These are phyloP conservation scores for Alloscopus bannaensis DNA, from an alignment of 2,888 invertebrate species.

Conservation along the genomic window DNA sequence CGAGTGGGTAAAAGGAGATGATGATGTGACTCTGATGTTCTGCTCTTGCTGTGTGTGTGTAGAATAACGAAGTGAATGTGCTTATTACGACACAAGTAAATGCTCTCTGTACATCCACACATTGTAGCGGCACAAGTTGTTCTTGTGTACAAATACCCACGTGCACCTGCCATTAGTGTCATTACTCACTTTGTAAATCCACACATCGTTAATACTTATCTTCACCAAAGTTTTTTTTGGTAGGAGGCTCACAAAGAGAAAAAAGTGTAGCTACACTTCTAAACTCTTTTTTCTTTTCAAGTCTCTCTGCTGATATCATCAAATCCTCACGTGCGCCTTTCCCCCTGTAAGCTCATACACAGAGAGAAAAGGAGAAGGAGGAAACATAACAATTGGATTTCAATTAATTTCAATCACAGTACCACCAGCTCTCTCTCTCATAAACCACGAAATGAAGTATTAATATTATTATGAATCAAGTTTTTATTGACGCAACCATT, in stretches of 20 bases:
- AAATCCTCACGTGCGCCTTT: constrained; percentile 7
- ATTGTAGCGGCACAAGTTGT: no score
- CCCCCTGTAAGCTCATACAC: neutral
- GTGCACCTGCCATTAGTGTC: constrained; percentile 52
- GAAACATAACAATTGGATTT: constrained; percentile 56
- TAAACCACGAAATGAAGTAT: constrained; percentile 51
- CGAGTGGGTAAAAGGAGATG: constrained; percentile 1
- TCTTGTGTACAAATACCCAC: constrained; percentile 16
- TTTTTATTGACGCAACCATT: neutral
- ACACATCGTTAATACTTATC: constrained; percentile 61
- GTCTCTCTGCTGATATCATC: constrained; percentile 15
- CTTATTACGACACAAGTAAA: no score
- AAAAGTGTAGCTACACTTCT: constrained; percentile 50
- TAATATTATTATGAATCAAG: constrained; percentile 34
- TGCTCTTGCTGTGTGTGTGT: no score
- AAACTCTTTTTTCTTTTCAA: constrained; percentile 5
- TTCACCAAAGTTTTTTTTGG: constrained; percentile 20
- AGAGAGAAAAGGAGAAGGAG: neutral
- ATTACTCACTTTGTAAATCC: constrained; percentile 55
- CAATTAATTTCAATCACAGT: constrained; percentile 62
- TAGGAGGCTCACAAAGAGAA: no score
- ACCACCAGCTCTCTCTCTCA: constrained; percentile 18
- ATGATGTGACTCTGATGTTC: no score
- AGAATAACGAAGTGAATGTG: neutral
- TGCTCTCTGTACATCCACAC: no score